Conservation (phyloP, 2,888 invertebrate species). For the Augochlorella aurata region DNA sequence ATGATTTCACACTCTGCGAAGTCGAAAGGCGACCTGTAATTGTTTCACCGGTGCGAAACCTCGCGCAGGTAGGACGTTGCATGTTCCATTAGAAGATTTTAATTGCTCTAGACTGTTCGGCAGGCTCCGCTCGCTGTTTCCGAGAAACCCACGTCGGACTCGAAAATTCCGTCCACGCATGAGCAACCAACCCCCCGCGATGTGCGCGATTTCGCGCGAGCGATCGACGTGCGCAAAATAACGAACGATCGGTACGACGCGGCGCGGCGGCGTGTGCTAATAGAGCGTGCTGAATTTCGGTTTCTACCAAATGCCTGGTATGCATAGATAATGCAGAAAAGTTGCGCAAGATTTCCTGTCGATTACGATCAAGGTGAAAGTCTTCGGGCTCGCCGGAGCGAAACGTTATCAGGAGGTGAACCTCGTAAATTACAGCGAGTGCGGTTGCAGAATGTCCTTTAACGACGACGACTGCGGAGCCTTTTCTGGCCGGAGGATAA, state of each 20-base stretch:
- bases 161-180: slow-evolving; percentile 26
- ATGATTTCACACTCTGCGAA: neutral
- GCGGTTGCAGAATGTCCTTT: slow-evolving; percentile 64
- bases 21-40: neutral
- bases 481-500: slow-evolving; percentile 40
- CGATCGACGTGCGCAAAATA: slow-evolving; percentile 45
- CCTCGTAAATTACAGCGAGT: slow-evolving; percentile 56
- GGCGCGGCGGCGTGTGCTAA: slow-evolving; percentile 11
- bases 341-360: slow-evolving; percentile 64
- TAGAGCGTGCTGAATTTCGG: slow-evolving; percentile 53
- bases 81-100: neutral
- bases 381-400: slow-evolving; percentile 65
- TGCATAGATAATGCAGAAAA: slow-evolving; percentile 65
- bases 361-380: slow-evolving; percentile 71
- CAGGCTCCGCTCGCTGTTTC: neutral
- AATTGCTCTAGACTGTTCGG: neutral
- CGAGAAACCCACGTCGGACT: neutral
- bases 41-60: too few relatives aligned
- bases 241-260: neutral
- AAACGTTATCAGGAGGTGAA: slow-evolving; percentile 62
- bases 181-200: slow-evolving; percentile 4
- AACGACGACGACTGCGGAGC: slow-evolving; percentile 40
- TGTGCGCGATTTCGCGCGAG: slow-evolving; percentile 26
- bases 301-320: slow-evolving; percentile 50
- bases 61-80: neutral